Evolutionary conservation across 2,888 invertebrate genomes (phyloP).

Genomic region (Osmoderma eremita): DNA sequence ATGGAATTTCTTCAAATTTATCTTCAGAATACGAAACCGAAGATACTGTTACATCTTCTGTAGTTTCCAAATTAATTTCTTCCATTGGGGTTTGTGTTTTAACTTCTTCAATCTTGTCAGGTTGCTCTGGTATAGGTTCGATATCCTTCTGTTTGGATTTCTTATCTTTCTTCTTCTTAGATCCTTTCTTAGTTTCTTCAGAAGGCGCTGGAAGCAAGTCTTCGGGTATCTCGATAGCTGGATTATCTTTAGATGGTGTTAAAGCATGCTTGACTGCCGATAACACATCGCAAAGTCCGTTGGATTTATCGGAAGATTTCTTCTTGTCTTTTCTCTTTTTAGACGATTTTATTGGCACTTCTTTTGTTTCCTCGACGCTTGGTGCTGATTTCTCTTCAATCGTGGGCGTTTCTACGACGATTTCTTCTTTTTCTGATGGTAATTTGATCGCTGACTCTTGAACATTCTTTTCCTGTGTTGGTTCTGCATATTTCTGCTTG

Average conservation of each 20-base stretch:
- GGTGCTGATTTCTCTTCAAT: neutral
- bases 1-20: slow-evolving; percentile 24
- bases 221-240: slow-evolving; percentile 32
- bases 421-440: neutral
- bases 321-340: slow-evolving; percentile 47
- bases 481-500: no score
- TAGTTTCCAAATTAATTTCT: slow-evolving; percentile 2
- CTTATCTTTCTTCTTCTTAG: slow-evolving; percentile 43
- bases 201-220: slow-evolving; percentile 9
- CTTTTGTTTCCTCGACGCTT: slow-evolving; percentile 37
- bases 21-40: neutral
- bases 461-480: neutral
- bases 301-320: slow-evolving; percentile 47
- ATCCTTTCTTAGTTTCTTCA: slow-evolving; percentile 43
- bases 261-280: slow-evolving; percentile 54
- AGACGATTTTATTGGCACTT: slow-evolving; percentile 38
- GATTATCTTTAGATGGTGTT: slow-evolving; percentile 47
- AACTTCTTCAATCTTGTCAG: slow-evolving; percentile 18
- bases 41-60: neutral
- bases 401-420: neutral
- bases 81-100: slow-evolving; percentile 19
- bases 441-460: neutral
- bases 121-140: slow-evolving; percentile 5
- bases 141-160: slow-evolving; percentile 27
- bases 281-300: slow-evolving; percentile 52